A percentile compares a stretch with the other conserved stretches of the same genome.
Conservation (phyloP, 1,140 invertebrate species). For the Drosophila pandora region DNA sequence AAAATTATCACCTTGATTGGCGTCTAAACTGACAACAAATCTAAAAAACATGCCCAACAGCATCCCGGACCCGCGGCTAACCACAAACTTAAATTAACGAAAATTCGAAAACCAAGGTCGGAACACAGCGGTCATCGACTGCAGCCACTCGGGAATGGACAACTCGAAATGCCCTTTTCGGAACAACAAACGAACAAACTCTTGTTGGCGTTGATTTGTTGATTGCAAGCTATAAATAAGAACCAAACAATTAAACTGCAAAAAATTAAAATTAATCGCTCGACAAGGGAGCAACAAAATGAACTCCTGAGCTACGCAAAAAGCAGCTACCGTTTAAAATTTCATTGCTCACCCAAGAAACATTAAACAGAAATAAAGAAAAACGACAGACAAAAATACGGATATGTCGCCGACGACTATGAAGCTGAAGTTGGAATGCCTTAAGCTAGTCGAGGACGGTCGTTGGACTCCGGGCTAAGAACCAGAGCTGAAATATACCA, state of each 20-base stretch:
- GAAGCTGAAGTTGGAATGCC: constrained; percentile 41
- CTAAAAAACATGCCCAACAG: constrained; percentile 27
- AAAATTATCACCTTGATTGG: constrained; percentile 54
- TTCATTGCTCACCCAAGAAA: constrained; percentile 21
- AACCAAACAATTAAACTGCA: constrained; percentile 6
- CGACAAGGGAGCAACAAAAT: constrained; percentile 23
- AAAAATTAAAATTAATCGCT: constrained; percentile 52
- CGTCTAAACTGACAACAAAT: neutral
- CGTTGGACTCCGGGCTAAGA: constrained; percentile 55
- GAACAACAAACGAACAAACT: constrained; percentile 10
- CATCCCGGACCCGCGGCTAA: constrained; percentile 37
- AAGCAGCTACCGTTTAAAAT: constrained; percentile 55
- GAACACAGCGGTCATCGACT: constrained; percentile 61
- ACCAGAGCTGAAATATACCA: constrained; percentile 13
- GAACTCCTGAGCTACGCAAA: constrained; percentile 57
- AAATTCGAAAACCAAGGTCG: constrained; percentile 58
- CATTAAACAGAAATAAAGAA: constrained; percentile 28
- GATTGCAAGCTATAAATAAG: constrained; percentile 21
- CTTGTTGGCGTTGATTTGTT: constrained; percentile 35
- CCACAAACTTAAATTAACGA: constrained; percentile 60
- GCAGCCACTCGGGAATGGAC: constrained; percentile 16
- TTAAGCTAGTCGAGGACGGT: constrained; percentile 64
- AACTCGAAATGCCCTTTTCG: constrained; percentile 53
- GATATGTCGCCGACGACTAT: constrained; percentile 49
- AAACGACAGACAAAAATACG: constrained; percentile 45